Evolutionary conservation across 2,888 invertebrate genomes (phyloP).

Genomic region (Volucella zonaria): DNA sequence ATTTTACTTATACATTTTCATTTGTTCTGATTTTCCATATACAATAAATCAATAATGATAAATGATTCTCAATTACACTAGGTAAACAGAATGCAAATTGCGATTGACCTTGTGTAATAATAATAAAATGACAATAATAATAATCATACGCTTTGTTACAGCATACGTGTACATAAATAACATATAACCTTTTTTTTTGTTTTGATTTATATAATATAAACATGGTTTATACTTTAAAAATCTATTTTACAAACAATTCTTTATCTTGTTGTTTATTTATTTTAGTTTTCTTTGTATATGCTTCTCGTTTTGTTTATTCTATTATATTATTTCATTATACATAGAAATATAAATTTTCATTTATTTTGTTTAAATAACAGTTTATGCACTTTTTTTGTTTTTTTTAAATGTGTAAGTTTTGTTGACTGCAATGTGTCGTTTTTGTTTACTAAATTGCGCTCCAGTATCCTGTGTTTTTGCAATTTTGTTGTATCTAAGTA

Average conservation of each 20-base stretch:
- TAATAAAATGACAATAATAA: slow-evolving; percentile 56
- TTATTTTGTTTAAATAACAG: slow-evolving; percentile 48
- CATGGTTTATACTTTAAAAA: slow-evolving; percentile 58
- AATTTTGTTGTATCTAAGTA: slow-evolving; percentile 17
- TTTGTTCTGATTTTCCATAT: slow-evolving; percentile 36
- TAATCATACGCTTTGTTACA: slow-evolving; percentile 52
- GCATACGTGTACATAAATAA: slow-evolving; percentile 43
- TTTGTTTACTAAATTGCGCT: slow-evolving; percentile 63
- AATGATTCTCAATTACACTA: slow-evolving; percentile 55
- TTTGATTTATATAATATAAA: slow-evolving; percentile 63
- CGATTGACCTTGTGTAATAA: slow-evolving; percentile 24
- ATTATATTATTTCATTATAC: slow-evolving; percentile 67
- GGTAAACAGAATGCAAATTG: slow-evolving; percentile 19
- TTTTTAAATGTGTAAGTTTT: slow-evolving; percentile 63
- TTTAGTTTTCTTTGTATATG: slow-evolving; percentile 64
- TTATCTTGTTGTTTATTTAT: neutral
- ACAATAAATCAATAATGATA: slow-evolving; percentile 60
- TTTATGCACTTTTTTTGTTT: slow-evolving; percentile 62
- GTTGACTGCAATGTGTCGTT: slow-evolving; percentile 56
- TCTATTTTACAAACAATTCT: slow-evolving; percentile 55
- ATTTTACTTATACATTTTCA: slow-evolving; percentile 51
- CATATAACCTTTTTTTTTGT: slow-evolving; percentile 51
- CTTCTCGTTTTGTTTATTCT: slow-evolving; percentile 50
- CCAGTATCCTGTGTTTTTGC: slow-evolving; percentile 45
- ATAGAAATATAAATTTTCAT: slow-evolving; percentile 68